A percentile compares a stretch with the other conserved stretches of the same genome.
Evolutionary conservation across 2,797 vertebrate genomes (phyloP).

Genomic region (Cephalopachus bancanus): DNA sequence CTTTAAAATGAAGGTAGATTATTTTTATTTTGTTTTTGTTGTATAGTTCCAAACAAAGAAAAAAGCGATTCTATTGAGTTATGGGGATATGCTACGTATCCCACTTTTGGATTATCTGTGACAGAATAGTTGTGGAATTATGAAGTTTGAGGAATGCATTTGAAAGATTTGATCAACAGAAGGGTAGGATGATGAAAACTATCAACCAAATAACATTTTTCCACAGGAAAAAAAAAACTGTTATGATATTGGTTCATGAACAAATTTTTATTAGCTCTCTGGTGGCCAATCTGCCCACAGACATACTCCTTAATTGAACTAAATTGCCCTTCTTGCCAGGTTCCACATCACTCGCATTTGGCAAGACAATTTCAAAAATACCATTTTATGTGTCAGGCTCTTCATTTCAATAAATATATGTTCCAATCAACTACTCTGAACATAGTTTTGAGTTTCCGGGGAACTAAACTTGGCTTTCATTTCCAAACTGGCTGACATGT

Average conservation of each 20-base stretch:
- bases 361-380: background rate
- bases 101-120: background rate
- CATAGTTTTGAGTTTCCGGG: background rate
- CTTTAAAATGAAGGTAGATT: no score
- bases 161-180: background rate
- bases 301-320: slow-evolving; percentile 29
- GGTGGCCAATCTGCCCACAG: background rate
- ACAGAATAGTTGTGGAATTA: background rate
- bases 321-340: background rate
- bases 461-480: background rate
- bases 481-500: background rate
- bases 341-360: background rate
- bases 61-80: no score
- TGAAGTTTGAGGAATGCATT: background rate
- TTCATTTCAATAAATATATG: background rate
- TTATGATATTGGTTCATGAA: background rate
- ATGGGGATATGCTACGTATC: no score
- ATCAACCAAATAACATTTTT: slow-evolving; percentile 31
- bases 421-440: background rate
- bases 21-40: no score
- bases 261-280: slow-evolving; percentile 27
- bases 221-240: background rate
- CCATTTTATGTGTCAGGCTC: background rate
- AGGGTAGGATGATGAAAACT: background rate
- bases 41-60: no score